Conservation (phyloP, 1,140 invertebrate genomes). For the Parasteatoda tepidariorum region DNA sequence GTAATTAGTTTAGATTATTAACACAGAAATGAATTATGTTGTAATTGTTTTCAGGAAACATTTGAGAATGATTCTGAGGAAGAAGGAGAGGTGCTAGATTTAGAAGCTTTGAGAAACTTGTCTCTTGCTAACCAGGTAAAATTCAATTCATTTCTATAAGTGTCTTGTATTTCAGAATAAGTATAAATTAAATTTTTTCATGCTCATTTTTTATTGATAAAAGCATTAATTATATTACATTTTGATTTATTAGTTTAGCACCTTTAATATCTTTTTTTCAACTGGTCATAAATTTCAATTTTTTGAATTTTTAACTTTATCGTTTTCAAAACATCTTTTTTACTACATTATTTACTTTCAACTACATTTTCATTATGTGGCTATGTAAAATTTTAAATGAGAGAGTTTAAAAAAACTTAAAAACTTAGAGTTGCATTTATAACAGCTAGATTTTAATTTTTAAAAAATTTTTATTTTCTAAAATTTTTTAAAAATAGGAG, state of each 20-base stretch:
- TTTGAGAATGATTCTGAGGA: constrained; percentile 78
- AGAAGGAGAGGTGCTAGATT: constrained; percentile 66
- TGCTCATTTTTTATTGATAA: neutral
- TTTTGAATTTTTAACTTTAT: no score
- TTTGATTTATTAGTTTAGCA: neutral
- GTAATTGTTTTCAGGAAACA: constrained; percentile 26
- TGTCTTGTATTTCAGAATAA: neutral
- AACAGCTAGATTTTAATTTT: no score
- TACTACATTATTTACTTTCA: no score
- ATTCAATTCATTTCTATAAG: neutral
- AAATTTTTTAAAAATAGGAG: no score
- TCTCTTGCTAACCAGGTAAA: constrained; percentile 39
- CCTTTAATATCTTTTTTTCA: neutral
- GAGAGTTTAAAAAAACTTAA: no score
- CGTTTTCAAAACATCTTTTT: no score
- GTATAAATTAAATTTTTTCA: neutral
- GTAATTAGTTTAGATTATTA: no score
- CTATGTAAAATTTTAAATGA: no score
- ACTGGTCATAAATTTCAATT: neutral
- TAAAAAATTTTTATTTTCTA: no score
- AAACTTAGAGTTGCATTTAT: no score
- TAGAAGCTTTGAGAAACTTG: constrained; percentile 56
- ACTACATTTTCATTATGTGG: no score
- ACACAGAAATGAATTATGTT: no score
- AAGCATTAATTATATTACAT: neutral